phyloP scores from a whole-genome alignment of 2,113 vertebrate species.

The Lagopus leucura region DNA sequence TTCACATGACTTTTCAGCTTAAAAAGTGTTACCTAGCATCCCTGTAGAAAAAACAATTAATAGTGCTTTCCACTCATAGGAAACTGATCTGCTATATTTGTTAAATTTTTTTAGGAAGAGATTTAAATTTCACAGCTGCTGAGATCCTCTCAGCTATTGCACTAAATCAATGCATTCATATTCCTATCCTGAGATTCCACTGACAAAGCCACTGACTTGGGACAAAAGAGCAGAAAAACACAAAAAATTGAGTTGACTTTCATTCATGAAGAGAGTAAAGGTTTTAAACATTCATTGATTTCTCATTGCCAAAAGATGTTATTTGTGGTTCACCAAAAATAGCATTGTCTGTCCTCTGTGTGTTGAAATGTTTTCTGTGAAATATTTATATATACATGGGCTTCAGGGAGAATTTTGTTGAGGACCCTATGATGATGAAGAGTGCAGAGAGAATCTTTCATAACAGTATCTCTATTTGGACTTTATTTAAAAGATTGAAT shows the following conservation, averaged over 20 bases:
- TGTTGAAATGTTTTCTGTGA: background rate
- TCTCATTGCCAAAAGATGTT: background rate
- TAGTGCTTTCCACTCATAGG: background rate
- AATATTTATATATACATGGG: background rate
- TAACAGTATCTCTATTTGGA: background rate
- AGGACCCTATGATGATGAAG: background rate
- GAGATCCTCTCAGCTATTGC: background rate
- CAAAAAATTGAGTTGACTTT: background rate
- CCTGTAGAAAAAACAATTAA: background rate
- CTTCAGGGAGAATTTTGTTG: background rate
- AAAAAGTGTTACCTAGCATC: background rate
- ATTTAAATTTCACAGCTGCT: background rate
- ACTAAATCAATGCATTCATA: background rate
- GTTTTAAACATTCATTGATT: background rate
- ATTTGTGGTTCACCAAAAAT: background rate
- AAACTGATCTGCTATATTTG: background rate
- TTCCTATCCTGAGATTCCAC: background rate
- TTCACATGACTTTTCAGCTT: background rate
- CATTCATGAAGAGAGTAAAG: background rate
- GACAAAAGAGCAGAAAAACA: background rate
- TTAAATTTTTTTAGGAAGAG: slow-evolving; percentile 16
- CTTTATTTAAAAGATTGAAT: background rate
- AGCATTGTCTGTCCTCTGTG: background rate
- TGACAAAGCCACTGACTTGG: background rate
- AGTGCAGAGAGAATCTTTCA: background rate